These are phyloP conservation scores for Lerista edwardsae DNA, from an alignment of 2,797 vertebrate genomes.

Conservation along the genomic window DNA sequence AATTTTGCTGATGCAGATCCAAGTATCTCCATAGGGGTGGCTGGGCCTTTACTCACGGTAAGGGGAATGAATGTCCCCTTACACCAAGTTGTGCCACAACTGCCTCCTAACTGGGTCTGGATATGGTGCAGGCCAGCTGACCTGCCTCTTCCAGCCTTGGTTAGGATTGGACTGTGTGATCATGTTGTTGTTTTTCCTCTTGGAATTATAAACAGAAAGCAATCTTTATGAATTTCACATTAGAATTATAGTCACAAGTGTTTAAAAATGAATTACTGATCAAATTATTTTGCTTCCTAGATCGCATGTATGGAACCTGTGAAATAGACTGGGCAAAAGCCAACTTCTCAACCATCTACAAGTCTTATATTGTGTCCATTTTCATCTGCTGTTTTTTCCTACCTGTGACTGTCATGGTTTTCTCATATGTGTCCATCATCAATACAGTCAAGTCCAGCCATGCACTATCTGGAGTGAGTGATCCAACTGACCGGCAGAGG, in stretches of 20 bases:
- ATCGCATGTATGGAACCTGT: constrained; percentile 88
- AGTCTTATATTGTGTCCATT: constrained; percentile 88
- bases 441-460: constrained; percentile 88
- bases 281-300: constrained; percentile 64
- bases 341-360: constrained; percentile 89
- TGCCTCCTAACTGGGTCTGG: no score
- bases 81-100: no score
- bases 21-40: no score
- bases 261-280: constrained; percentile 36
- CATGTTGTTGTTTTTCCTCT: neutral
- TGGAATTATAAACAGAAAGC: neutral
- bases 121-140: no score
- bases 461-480: constrained; percentile 78
- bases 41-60: no score
- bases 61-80: no score
- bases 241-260: neutral
- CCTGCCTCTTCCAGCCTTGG: no score
- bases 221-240: neutral
- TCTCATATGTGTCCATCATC: constrained; percentile 86
- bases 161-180: no score
- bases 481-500: constrained; percentile 82
- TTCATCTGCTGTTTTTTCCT: constrained; percentile 88
- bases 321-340: constrained; percentile 92
- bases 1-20: no score
- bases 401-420: constrained; percentile 84